Percentiles rank a stretch among this genome's conserved stretches.
Evolutionary conservation across 1,140 invertebrate species (phyloP).

Genomic region (Diabrotica virgifera): DNA sequence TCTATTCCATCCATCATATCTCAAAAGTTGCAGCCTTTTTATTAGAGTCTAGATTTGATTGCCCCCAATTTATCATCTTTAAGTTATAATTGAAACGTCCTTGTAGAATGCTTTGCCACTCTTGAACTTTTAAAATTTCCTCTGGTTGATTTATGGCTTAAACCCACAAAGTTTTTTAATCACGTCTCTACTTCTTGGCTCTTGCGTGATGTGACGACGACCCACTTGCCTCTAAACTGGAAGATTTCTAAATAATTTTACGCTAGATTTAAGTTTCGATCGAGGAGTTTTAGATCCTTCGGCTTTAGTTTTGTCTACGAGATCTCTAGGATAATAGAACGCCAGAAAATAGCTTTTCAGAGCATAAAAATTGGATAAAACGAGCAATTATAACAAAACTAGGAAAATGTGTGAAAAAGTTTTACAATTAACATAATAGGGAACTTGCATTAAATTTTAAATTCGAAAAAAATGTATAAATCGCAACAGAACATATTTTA

Average conservation of each 20-base stretch:
- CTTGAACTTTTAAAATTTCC: slow-evolving; percentile 22
- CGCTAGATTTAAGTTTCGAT: neutral
- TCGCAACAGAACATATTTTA: too few relatives aligned
- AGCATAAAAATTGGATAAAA: too few relatives aligned
- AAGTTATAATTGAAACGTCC: slow-evolving; percentile 30
- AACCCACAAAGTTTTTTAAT: slow-evolving; percentile 15
- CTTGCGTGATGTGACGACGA: neutral
- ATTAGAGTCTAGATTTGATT: slow-evolving; percentile 29
- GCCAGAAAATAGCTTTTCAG: neutral
- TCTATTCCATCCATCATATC: slow-evolving; percentile 27
- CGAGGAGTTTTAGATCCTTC: neutral
- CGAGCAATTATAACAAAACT: too few relatives aligned
- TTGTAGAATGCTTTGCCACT: slow-evolving; percentile 28
- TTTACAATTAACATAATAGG: too few relatives aligned
- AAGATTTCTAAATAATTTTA: slow-evolving; percentile 3
- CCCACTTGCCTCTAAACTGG: neutral
- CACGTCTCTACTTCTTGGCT: neutral
- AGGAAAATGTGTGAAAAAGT: too few relatives aligned
- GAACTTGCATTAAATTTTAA: too few relatives aligned
- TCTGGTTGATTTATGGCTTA: slow-evolving; percentile 15
- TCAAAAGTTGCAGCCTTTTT: slow-evolving; percentile 18
- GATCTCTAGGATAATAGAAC: neutral
- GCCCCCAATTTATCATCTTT: slow-evolving; percentile 31
- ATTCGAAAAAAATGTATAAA: too few relatives aligned
- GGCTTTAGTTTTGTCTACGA: neutral